phyloP scores from a whole-genome alignment of 2,113 vertebrate genomes.

The Pavo muticus region DNA sequence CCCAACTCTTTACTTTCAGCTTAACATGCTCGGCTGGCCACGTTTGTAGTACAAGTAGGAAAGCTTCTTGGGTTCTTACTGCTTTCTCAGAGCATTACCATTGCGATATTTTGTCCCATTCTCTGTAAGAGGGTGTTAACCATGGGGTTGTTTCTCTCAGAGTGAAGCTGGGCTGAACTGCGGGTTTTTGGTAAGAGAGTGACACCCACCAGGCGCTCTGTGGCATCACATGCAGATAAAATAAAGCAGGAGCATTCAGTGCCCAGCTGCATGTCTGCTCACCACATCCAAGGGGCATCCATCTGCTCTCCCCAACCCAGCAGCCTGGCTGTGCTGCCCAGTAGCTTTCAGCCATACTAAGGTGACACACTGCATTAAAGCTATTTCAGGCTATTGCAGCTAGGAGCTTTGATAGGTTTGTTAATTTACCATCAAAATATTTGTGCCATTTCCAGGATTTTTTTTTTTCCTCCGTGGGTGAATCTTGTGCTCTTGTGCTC shows the following conservation, averaged over 20 bases:
- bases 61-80: neutral
- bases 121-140: neutral
- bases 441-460: neutral
- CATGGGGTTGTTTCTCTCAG: neutral
- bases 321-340: neutral
- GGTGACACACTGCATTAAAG: neutral
- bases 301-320: slow-evolving; percentile 73
- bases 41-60: neutral
- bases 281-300: neutral
- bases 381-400: neutral
- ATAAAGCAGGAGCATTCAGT: neutral
- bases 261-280: slow-evolving; percentile 4
- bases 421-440: slow-evolving; percentile 64
- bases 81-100: neutral
- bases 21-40: neutral
- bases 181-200: neutral
- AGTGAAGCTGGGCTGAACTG: neutral
- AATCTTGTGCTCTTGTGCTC: neutral
- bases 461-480: neutral
- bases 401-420: neutral
- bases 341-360: neutral
- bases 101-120: neutral
- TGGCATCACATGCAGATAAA: fast-evolving
- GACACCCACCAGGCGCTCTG: neutral
- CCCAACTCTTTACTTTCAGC: neutral